phyloP scores from a whole-genome alignment of 2,888 invertebrate genomes.

The Dione vanillae region DNA sequence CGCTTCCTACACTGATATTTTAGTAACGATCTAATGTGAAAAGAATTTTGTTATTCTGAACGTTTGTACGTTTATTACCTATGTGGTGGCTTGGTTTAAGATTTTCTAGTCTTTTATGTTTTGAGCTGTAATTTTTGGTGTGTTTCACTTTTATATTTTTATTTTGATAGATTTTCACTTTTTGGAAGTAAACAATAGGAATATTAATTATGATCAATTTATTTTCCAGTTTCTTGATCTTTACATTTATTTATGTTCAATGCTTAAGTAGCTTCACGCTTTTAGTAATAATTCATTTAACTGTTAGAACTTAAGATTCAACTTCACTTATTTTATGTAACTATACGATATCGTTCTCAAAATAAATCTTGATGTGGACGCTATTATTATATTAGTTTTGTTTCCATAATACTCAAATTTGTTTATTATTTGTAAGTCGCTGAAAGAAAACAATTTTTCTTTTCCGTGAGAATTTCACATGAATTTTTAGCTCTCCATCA shows the following conservation, averaged over 20 bases:
- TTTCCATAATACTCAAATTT: background rate
- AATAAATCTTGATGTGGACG: background rate
- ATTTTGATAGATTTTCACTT: background rate
- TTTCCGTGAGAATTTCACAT: slow-evolving; percentile 11
- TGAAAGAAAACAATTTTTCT: background rate
- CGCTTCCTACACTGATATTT: slow-evolving; percentile 6
- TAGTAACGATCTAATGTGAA: background rate
- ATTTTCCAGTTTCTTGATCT: background rate
- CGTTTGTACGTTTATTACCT: background rate
- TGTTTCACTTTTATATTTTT: background rate
- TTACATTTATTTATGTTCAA: too few relatives aligned
- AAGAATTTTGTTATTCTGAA: slow-evolving; percentile 13
- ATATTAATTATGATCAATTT: background rate
- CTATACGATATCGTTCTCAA: too few relatives aligned
- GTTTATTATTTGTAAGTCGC: slow-evolving; percentile 1
- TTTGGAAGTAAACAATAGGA: too few relatives aligned
- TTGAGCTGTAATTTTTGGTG: background rate
- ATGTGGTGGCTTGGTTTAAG: background rate
- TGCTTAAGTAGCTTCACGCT: too few relatives aligned
- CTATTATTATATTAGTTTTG: background rate
- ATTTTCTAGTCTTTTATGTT: background rate
- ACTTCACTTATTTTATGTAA: background rate
- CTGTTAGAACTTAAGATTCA: background rate
- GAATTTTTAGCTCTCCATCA: slow-evolving; percentile 5
- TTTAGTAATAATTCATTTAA: too few relatives aligned